Evolutionary conservation across 2,113 vertebrate species (phyloP).

Genomic region (Scopus umbretta): DNA sequence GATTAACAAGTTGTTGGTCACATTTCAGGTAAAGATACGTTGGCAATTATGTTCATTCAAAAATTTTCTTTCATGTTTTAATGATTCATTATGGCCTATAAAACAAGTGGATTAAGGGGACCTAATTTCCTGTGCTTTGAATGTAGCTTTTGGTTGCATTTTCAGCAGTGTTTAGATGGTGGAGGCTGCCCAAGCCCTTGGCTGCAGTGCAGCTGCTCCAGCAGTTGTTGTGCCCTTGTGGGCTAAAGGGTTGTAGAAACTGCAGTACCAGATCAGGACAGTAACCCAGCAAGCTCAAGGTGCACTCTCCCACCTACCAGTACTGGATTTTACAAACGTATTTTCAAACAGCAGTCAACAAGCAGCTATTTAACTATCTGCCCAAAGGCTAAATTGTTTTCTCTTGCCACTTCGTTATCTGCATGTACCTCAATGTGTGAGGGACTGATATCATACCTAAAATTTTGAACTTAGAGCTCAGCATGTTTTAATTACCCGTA

Average conservation of each 20-base stretch:
- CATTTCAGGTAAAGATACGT: not conserved
- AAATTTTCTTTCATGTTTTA: not conserved
- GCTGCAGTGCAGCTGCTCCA: not conserved
- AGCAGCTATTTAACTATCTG: not conserved
- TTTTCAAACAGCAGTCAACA: not conserved
- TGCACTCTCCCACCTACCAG: not conserved
- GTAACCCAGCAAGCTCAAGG: not conserved
- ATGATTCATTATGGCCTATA: not conserved
- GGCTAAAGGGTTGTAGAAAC: not conserved
- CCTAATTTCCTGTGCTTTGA: not conserved
- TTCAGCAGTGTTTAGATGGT: not conserved
- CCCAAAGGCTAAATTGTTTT: not conserved
- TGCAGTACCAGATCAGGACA: not conserved
- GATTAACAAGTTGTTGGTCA: not conserved
- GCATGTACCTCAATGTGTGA: not conserved
- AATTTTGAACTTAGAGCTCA: constrained; percentile 11
- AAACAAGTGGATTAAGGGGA: not conserved
- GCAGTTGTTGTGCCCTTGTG: not conserved
- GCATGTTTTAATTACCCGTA: not conserved
- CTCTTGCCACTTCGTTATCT: not conserved
- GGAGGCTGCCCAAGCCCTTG: not conserved
- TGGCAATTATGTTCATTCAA: not conserved
- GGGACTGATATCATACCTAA: not conserved
- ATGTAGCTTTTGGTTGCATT: not conserved
- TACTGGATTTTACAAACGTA: not conserved